Evolutionary conservation across 2,888 invertebrate genomes (phyloP), one percentile per base, ranked within the genome.

Genomic region (Apodemia zela): DNA sequence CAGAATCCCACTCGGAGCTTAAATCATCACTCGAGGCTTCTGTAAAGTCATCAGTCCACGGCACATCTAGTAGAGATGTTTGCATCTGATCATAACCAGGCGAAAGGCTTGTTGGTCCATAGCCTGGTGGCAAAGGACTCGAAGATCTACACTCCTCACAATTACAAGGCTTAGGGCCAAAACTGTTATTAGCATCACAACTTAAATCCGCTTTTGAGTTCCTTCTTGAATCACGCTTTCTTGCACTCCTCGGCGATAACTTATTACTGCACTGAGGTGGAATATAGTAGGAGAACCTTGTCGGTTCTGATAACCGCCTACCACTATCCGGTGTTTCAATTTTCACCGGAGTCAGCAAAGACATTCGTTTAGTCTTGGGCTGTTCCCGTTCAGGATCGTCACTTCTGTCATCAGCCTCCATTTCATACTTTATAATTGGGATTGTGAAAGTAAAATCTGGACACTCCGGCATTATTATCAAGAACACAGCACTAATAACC

Each of bases 1-100:
- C 97, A 2, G 96, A 97, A 79, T 97, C 97, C 97, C 97, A 97
- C 78, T 97, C 97, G 15, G 97, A 97, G 81, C 97, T 97, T 67
- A 97, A 93, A 84, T 97, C 97, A 82, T 98, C 97, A 79, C 96
- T 97, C 71, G 96, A 96, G n/a, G 97, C 96, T 76, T 97, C 97
- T 15, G 96, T 97, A 82, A 96, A 98, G 77, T 97, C 97, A 68
- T 94, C 89, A 38, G 93, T 93, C 90, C 94, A 93, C 0, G 96
- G 96, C 70, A 97, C 96, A 76, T 96, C 94, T 69, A 96, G 84
- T 62, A 97, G 83, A 29, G 95, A 95, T 74, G 94, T 95, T 73
- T 95, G 94, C 90, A 97, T 96, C 81, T 96, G 96, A 69, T 95
- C 95, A 76, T 97, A 97, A 81, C 97, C 94, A 58, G 94, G 93